phyloP scores from a whole-genome alignment of 2,113 vertebrate genomes.

The Dromaius novaehollandiae region DNA sequence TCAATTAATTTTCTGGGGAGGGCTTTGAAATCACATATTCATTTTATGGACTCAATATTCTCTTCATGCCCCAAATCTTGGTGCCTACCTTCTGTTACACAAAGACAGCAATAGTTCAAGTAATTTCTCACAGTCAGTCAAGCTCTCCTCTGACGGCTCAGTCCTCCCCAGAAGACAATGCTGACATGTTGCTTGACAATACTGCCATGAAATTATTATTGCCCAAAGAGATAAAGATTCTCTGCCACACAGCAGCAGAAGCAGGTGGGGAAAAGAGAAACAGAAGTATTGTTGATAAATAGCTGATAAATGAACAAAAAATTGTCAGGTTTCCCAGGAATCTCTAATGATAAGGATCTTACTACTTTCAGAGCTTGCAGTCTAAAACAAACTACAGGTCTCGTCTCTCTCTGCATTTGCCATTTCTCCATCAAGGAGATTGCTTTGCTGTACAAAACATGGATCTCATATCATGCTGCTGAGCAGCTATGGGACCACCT shows the following conservation, averaged over 20 bases:
- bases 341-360: neutral
- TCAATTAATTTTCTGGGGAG: neutral
- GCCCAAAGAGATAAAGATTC: neutral
- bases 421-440: no score
- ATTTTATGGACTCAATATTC: neutral
- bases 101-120: neutral
- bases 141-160: neutral
- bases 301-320: neutral
- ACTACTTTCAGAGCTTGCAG: neutral
- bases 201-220: neutral
- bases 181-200: neutral
- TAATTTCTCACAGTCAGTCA: neutral
- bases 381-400: neutral
- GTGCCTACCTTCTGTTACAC: neutral
- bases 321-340: neutral
- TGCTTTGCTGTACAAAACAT: neutral
- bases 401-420: neutral
- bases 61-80: neutral
- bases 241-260: neutral
- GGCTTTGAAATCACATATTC: neutral
- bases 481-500: neutral
- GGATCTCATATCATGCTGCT: neutral
- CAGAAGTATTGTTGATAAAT: neutral
- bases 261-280: rapidly evolving
- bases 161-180: neutral